These are phyloP conservation scores for Ichneumoninae sp. DNA, from an alignment of 2,888 invertebrate species.

Conservation along the genomic window DNA sequence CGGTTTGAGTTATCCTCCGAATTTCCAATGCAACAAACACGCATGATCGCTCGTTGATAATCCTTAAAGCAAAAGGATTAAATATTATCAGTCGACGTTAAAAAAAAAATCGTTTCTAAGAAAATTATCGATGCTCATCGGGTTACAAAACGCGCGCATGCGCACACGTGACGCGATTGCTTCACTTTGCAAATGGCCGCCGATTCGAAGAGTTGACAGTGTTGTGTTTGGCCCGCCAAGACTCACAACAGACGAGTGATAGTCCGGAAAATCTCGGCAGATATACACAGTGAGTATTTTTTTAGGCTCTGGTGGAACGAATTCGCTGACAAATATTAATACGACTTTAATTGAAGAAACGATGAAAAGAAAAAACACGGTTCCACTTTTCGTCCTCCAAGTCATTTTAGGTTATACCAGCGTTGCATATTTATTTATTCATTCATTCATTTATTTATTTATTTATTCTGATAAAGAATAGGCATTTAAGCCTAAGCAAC, in stretches of 20 bases:
- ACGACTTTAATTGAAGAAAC: constrained; percentile 19
- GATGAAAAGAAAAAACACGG: neutral
- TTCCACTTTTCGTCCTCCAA: neutral
- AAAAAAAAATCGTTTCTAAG: neutral
- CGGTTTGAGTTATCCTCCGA: neutral
- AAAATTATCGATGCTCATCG: neutral
- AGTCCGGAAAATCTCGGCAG: constrained; percentile 33
- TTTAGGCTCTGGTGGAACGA: neutral
- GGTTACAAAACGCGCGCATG: constrained; percentile 13
- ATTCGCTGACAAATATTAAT: neutral
- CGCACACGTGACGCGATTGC: constrained; percentile 42
- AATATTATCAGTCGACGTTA: neutral
- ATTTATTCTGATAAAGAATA: no score
- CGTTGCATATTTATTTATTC: no score
- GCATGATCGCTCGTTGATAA: neutral
- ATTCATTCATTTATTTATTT: no score
- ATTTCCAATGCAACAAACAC: neutral
- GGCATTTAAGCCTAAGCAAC: no score
- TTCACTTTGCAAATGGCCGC: constrained; percentile 61
- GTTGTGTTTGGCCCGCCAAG: constrained; percentile 50
- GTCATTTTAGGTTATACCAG: neutral
- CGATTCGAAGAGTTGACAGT: constrained; percentile 48
- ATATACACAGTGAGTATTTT: constrained; percentile 56
- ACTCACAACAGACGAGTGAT: constrained; percentile 50
- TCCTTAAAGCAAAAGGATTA: neutral